Base-by-base conservation (phyloP, 2,113 vertebrate genomes). In the Sisor rabdophorus region DNA sequence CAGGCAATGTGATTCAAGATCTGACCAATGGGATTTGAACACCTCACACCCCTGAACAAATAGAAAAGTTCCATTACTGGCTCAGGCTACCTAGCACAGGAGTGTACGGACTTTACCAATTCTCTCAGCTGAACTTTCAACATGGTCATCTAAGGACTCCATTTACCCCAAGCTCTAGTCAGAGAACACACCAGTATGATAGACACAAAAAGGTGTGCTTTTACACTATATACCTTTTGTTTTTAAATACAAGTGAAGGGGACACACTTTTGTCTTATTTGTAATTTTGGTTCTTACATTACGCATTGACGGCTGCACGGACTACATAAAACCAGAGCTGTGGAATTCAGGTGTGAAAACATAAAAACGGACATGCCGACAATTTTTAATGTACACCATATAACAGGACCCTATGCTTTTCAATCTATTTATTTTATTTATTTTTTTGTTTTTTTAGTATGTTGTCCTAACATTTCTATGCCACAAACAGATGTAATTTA, bases 1-100 rank as follows among this genome's bases (percentile, higher is more conserved):
- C 91, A 85, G 94, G 93, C 0, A 93, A 81, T 10, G 93, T 98
- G 52, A 95, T 96, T 87, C 92, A 92, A 64, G 95, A 96, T 88
- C 88, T 94, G 52, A 96, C 92, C 83, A 89, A 91, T 73, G 94
- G 95, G 76, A 95, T 98, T 71, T 96, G 94, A 84, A 17, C 6
- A 9, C 15, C 11, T 5, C 1, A 3, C 54, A n/a, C n/a, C 4
- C n/a, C 19, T 16, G 26, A 10, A 64, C 24, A 32, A 50, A 70
- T 16, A 12, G 15, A 71, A 16, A 36, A 28, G 11, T 30, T 11
- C 15, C 11, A 28, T 24, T 20, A 13, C 1, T 50, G 54, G 59
- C 40, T 26, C 0, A 17, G 20, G 12, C 30, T 47, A 22, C 36
- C 58, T 50, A 15, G 24, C 20, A 44, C 20, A 9, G 1, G 47